Conservation (phyloP, 1,140 invertebrate species). For the Adelges cooleyi region DNA sequence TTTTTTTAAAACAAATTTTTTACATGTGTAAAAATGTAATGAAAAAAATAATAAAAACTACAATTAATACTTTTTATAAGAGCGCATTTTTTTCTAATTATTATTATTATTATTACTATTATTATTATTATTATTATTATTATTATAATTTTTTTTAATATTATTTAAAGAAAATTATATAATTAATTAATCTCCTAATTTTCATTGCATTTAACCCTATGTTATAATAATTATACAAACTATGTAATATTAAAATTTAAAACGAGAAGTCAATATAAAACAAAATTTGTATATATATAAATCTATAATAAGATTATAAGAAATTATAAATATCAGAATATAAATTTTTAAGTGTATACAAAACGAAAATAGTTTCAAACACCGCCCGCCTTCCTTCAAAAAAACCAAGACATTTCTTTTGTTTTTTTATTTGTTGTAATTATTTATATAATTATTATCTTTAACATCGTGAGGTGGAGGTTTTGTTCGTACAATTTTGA, state of each 20-base stretch:
- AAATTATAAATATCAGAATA: conserved; percentile 29
- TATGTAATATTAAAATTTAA: conserved; percentile 22
- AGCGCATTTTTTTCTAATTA: conserved; percentile 13
- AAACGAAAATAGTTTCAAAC: background rate
- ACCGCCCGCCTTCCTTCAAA: no score
- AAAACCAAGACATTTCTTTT: no score
- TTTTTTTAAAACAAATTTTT: conserved; percentile 28
- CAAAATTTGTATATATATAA: conserved; percentile 28
- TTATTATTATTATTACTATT: conserved; percentile 8
- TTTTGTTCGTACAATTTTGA: conserved; percentile 15
- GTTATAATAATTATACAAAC: conserved; percentile 26
- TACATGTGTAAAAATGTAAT: conserved; percentile 23
- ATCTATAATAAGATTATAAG: conserved; percentile 23
- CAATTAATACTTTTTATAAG: conserved; percentile 24
- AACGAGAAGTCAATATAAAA: no score
- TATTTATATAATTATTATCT: background rate
- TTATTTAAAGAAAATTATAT: conserved; percentile 12
- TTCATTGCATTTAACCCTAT: conserved; percentile 27
- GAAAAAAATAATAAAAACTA: conserved; percentile 22
- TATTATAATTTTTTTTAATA: background rate
- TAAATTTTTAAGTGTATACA: conserved; percentile 19
- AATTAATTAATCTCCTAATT: conserved; percentile 22
- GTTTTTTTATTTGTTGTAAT: no score
- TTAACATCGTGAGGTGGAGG: conserved; percentile 22
- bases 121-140: conserved; percentile 7